Conservation (phyloP, 2,113 vertebrate genomes). For the Lepus americanus region DNA sequence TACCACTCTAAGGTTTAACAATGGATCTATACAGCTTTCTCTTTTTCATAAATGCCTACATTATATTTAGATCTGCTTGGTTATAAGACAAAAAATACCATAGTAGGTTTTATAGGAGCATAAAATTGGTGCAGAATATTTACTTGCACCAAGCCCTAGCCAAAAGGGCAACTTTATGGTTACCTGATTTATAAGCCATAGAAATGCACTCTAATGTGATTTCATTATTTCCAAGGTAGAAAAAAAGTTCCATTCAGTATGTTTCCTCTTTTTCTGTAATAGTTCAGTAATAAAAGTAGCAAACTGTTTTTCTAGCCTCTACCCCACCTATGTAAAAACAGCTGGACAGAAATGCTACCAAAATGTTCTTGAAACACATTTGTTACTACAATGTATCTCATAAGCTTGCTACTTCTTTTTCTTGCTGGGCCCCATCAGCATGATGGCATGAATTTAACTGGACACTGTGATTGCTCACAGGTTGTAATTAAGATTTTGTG, state of each 20-base stretch:
- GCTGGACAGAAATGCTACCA: neutral
- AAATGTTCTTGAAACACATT: neutral
- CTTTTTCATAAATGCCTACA: neutral
- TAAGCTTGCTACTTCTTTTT: neutral
- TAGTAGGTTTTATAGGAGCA: neutral
- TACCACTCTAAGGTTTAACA: neutral
- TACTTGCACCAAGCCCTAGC: neutral
- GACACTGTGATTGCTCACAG: neutral
- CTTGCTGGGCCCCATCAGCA: neutral
- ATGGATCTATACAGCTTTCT: neutral
- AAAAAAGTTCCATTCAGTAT: neutral
- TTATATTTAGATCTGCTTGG: neutral
- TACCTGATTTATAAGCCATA: neutral
- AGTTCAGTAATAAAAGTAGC: neutral
- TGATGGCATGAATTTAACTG: neutral
- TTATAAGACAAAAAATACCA: neutral
- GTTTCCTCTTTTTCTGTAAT: neutral
- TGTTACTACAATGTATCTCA: neutral
- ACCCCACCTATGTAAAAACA: neutral
- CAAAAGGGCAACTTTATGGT: neutral
- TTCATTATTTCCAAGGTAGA: neutral
- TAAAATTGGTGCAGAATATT: neutral
- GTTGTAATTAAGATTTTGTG: neutral
- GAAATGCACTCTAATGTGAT: neutral
- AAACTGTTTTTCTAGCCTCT: neutral